Evolutionary conservation across 35 echinoderm and acorn worm species (phyloP), one percentile per base, ranked within the genome.

Genomic region (Apostichopus parvimensis): DNA sequence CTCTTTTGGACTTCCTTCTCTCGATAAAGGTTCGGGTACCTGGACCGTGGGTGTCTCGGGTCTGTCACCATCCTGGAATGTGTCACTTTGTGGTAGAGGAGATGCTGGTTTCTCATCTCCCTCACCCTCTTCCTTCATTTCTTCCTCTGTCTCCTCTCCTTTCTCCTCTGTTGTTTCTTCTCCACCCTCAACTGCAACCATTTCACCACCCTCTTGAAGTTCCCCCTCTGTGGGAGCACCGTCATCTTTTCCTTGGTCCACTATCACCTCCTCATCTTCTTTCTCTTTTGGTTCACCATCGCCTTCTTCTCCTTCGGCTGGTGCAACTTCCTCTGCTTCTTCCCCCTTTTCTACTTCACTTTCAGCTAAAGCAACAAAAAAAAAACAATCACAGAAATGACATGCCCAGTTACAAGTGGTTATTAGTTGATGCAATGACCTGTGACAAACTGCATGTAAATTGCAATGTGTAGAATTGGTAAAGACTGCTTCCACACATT

Each of bases 61-160:
- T 81, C 97, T 93, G 45, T 99, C 97, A 61, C 97, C 97, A n/a
- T 99, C 97, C n/a, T 91, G 90, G 77, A 99, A 99, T 57, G 97
- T 99, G 80, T 96, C 95, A 92, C 95, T 99, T 68, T 99, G 93
- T 28, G 97, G 97, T 15, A 99, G 77, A 26, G 96, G 94, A 73
- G 92, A 94, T 60, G 79, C 54, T 0, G 87, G 81, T 73, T 90
- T 87, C 56, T 91, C 89, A 20, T 98, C 93, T 54, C 23, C 81
- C 22, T 62, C 77, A 53, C 87, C 92, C 20, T 21, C n/a, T 6
- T 34, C 71, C 3, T 83, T 90, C 52, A 12, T 90, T 52, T 45
- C 17, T 80, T 34, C 82, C 11, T 89, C 95, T 68, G 20, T 80
- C 28, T 15, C 85, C 54, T 62, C 94, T 70, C 73, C 55, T 72